Evolutionary conservation across 53 echinoderm and acorn worm genomes (phyloP).

Genomic region (Luidia sarsii): DNA sequence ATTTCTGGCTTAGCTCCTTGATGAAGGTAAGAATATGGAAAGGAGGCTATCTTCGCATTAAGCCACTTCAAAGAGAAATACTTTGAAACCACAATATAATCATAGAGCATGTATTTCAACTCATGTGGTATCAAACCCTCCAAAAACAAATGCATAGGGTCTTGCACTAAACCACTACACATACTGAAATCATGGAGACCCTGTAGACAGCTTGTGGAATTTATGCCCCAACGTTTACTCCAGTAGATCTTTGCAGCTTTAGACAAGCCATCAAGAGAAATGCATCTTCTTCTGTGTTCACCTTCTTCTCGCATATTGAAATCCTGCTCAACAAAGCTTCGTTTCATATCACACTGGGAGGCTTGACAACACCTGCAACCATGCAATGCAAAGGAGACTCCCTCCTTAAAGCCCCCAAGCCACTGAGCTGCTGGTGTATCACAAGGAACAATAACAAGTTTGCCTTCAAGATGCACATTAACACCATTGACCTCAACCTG

Average conservation of each 20-base stretch:
- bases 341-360: slow-evolving; percentile 53
- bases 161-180: slow-evolving; percentile 63
- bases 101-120: slow-evolving; percentile 58
- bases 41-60: slow-evolving; percentile 49
- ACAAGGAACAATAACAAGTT: slow-evolving; percentile 59
- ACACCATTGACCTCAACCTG: slow-evolving; percentile 40
- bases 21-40: slow-evolving; percentile 63
- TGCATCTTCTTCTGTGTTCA: slow-evolving; percentile 60
- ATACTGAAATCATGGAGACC: slow-evolving; percentile 48
- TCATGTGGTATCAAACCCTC: slow-evolving; percentile 76
- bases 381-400: slow-evolving; percentile 64
- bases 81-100: slow-evolving; percentile 44
- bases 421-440: slow-evolving; percentile 77
- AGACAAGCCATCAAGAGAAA: slow-evolving; percentile 25
- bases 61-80: slow-evolving; percentile 71
- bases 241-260: slow-evolving; percentile 58
- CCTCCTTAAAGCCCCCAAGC: slow-evolving; percentile 80
- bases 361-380: slow-evolving; percentile 65
- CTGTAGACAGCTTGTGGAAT: slow-evolving; percentile 57
- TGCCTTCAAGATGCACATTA: slow-evolving; percentile 48
- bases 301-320: slow-evolving; percentile 42
- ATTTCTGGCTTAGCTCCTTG: slow-evolving; percentile 37
- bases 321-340: slow-evolving; percentile 37
- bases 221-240: slow-evolving; percentile 80
- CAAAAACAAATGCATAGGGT: slow-evolving; percentile 73